phyloP scores from a whole-genome alignment of 2,113 vertebrate genomes.

The Scopus umbretta region DNA sequence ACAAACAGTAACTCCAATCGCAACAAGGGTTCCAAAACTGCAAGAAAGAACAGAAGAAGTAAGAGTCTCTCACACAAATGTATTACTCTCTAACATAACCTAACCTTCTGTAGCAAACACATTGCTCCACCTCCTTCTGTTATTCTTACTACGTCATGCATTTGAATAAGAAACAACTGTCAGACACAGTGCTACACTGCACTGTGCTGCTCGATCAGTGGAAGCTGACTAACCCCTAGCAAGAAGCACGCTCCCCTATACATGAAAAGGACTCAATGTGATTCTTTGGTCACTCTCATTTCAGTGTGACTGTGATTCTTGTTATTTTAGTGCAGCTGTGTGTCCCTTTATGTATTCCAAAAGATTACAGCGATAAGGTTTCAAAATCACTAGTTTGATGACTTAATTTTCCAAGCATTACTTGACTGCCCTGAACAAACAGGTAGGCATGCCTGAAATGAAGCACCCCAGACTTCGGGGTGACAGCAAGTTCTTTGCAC shows the following conservation, averaged over 20 bases:
- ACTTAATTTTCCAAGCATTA: not conserved
- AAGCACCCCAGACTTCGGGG: not conserved
- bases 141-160: not conserved
- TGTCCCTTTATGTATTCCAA: not conserved
- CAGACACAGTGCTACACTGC: not conserved
- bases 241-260: rapidly evolving
- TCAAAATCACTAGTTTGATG: not conserved
- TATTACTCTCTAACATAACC: not conserved
- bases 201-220: not conserved
- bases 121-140: not conserved
- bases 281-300: not conserved
- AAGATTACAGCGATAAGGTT: not conserved
- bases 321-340: not conserved
- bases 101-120: not conserved
- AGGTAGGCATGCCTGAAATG: not conserved
- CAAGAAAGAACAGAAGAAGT: not conserved
- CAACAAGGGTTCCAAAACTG: constrained; percentile 63
- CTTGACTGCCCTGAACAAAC: not conserved
- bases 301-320: not conserved
- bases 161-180: not conserved
- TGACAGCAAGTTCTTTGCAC: not conserved
- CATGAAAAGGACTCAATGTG: rapidly evolving
- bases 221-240: not conserved
- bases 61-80: not conserved
- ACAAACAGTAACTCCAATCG: constrained; percentile 44